These are phyloP conservation scores for Hofmannophila pseudospretella DNA, from an alignment of 2,888 invertebrate species.

Conservation along the genomic window DNA sequence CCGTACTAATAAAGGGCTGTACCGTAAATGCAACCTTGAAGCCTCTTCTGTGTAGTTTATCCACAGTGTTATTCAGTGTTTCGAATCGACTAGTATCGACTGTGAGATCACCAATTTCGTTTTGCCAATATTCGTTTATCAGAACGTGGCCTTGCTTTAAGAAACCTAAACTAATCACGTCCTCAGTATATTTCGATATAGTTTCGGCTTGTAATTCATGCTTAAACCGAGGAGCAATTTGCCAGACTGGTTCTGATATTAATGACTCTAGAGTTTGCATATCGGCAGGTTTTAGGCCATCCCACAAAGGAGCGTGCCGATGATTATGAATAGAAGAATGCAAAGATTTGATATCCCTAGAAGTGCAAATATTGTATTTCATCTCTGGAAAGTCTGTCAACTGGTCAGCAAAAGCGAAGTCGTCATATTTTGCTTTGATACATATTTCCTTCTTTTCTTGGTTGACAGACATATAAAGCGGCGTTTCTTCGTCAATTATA, in stretches of 20 bases:
- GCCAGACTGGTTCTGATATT: constrained; percentile 92
- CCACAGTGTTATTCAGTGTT: constrained; percentile 86
- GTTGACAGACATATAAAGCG: constrained; percentile 88
- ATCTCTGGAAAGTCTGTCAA: constrained; percentile 83
- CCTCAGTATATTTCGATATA: constrained; percentile 89
- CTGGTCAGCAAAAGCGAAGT: constrained; percentile 87
- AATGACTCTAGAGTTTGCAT: constrained; percentile 84
- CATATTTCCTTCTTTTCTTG: constrained; percentile 83
- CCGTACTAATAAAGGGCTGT: constrained; percentile 93
- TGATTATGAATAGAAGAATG: constrained; percentile 89
- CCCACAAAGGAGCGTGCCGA: constrained; percentile 82
- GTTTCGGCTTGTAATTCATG: constrained; percentile 82
- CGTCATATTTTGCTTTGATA: constrained; percentile 86
- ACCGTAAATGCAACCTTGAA: constrained; percentile 93
- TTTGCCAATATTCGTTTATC: constrained; percentile 90
- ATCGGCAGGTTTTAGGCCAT: constrained; percentile 88
- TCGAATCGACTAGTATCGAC: constrained; percentile 89
- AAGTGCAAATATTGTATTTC: constrained; percentile 91
- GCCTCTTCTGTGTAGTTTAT: constrained; percentile 88
- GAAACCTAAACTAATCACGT: constrained; percentile 87
- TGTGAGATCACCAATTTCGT: constrained; percentile 89
- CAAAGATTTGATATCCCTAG: constrained; percentile 86
- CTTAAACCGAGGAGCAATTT: constrained; percentile 84
- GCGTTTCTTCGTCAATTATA: constrained; percentile 85
- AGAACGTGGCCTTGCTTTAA: constrained; percentile 88